These are phyloP conservation scores for Hydrolagus colliei DNA, from an alignment of 2,797 vertebrate species.

Conservation along the genomic window DNA sequence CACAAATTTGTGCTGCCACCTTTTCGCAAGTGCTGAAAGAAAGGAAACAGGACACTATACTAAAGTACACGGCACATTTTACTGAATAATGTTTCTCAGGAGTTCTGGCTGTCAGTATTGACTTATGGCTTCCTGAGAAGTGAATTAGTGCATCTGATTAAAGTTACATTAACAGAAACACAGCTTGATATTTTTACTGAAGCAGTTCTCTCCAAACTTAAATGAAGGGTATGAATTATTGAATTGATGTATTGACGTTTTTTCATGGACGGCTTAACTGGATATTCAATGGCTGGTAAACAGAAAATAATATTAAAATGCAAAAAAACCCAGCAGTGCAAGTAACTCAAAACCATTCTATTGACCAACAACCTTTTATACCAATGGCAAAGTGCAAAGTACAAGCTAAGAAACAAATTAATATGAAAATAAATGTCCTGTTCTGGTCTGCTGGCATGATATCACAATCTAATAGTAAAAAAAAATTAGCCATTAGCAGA, in stretches of 20 bases:
- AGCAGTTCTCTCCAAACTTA: slow-evolving; percentile 45
- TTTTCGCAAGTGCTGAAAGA: background rate
- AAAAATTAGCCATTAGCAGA: too few species aligned
- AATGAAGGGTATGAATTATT: slow-evolving; percentile 42
- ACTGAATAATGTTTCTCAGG: slow-evolving; percentile 9
- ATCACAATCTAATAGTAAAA: too few species aligned
- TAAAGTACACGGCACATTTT: background rate
- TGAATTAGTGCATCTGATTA: slow-evolving; percentile 51
- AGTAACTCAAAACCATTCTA: background rate
- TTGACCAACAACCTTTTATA: too few species aligned
- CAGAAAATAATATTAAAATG: slow-evolving; percentile 8
- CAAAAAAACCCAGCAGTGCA: background rate
- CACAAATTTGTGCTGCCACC: background rate
- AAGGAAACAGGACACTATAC: background rate
- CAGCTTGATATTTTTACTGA: slow-evolving; percentile 45
- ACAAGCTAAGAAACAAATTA: background rate
- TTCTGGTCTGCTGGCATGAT: too few species aligned
- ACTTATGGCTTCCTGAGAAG: slow-evolving; percentile 44
- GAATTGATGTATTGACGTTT: slow-evolving; percentile 42
- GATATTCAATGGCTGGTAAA: slow-evolving; percentile 33
- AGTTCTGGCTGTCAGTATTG: slow-evolving; percentile 38
- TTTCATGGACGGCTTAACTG: slow-evolving; percentile 42
- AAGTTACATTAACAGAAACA: slow-evolving; percentile 42
- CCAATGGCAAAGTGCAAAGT: background rate
- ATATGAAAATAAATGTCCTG: background rate